phyloP scores from a whole-genome alignment of 1,140 invertebrate genomes.

The Catajapyx aquilonaris region DNA sequence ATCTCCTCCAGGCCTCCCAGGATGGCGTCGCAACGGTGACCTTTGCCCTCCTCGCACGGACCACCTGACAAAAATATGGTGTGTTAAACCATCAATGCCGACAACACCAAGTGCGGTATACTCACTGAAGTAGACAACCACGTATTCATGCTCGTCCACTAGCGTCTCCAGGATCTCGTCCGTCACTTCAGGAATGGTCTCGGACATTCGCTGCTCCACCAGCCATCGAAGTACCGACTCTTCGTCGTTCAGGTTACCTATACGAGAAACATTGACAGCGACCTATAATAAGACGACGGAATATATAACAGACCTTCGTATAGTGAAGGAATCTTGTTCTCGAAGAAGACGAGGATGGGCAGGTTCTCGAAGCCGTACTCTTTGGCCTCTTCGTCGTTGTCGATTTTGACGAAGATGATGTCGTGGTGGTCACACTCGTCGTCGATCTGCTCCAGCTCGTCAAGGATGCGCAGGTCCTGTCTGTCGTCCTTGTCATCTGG shows the following conservation, averaged over 20 bases:
- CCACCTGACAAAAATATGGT: conserved; percentile 31
- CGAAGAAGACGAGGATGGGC: conserved; percentile 72
- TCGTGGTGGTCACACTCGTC: conserved; percentile 76
- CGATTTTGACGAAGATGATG: conserved; percentile 72
- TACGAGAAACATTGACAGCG: conserved; percentile 8
- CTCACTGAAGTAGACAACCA: conserved; percentile 81
- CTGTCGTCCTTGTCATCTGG: conserved; percentile 75
- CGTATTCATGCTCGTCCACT: conserved; percentile 78
- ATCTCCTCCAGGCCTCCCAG: conserved; percentile 75
- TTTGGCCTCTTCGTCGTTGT: conserved; percentile 68
- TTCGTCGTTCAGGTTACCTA: conserved; percentile 68
- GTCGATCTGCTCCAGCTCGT: conserved; percentile 80
- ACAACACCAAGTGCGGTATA: conserved; percentile 14
- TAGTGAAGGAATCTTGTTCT: conserved; percentile 73
- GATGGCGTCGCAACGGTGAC: conserved; percentile 58
- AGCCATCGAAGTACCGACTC: conserved; percentile 80
- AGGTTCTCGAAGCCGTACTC: conserved; percentile 78
- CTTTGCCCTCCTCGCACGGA: conserved; percentile 52
- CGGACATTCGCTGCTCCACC: conserved; percentile 69
- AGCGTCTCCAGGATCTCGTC: conserved; percentile 73
- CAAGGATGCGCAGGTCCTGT: conserved; percentile 65
- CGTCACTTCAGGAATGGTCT: conserved; percentile 85
- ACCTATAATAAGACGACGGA: not conserved
- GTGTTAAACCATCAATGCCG: conserved; percentile 17
- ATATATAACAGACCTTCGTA: conserved; percentile 40